Conservation (phyloP, 2,113 vertebrate species). For the Hyaena hyaena region DNA sequence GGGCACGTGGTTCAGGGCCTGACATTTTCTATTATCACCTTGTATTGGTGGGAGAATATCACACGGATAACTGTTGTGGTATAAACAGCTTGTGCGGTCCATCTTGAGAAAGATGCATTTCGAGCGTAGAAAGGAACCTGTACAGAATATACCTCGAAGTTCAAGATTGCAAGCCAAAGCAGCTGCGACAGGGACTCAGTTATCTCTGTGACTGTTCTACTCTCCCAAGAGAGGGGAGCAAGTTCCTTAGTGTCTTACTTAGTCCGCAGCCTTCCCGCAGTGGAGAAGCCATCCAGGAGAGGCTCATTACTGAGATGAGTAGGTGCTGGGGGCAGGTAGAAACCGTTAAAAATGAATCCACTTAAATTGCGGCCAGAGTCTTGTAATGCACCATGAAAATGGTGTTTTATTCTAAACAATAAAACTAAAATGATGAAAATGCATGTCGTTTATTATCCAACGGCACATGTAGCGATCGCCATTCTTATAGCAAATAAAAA, state of each 20-base stretch:
- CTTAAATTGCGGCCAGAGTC: constrained; percentile 36
- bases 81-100: not conserved
- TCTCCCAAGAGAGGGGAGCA: not conserved
- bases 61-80: not conserved
- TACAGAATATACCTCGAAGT: not conserved
- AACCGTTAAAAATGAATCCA: constrained; percentile 30
- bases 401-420: constrained; percentile 65
- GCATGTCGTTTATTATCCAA: constrained; percentile 29
- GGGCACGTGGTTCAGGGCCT: not conserved
- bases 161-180: not conserved
- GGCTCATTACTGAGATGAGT: not conserved
- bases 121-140: not conserved
- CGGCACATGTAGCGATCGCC: not conserved
- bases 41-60: not conserved
- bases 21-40: constrained; percentile 36
- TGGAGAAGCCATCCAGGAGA: not conserved
- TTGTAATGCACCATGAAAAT: not conserved
- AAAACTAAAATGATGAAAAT: constrained; percentile 62
- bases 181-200: not conserved
- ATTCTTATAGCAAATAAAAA: constrained; percentile 46
- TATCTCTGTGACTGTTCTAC: not conserved
- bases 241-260: not conserved
- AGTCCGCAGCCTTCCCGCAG: not conserved
- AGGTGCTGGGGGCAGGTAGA: not conserved
- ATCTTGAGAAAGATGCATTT: not conserved